A percentile compares a stretch with the other conserved stretches of the same genome.
phyloP scores from a whole-genome alignment of 2,888 invertebrate species.

The Dascillus cervinus region DNA sequence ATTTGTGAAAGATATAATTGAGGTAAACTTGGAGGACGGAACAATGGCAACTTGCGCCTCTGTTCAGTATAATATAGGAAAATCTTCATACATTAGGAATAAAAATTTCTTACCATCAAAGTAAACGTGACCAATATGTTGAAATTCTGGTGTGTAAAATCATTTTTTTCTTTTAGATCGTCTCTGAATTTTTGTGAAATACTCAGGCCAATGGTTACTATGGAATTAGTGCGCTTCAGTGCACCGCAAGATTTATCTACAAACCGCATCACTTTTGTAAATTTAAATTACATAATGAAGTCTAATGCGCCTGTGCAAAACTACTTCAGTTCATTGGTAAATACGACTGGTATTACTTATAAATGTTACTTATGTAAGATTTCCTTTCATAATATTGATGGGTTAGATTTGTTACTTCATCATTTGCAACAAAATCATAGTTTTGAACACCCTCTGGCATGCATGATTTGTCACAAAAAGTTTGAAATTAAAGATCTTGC shows the following conservation, averaged over 20 bases:
- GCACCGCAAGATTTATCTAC: constrained; percentile 13
- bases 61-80: constrained; percentile 17
- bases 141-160: too few species aligned
- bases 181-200: constrained; percentile 16
- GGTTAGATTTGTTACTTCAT: constrained; percentile 1
- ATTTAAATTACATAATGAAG: constrained; percentile 7
- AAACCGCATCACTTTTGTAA: constrained; percentile 9
- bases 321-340: constrained; percentile 8
- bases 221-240: constrained; percentile 9
- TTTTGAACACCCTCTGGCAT: constrained; percentile 11
- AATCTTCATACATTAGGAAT: constrained; percentile 14
- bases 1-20: constrained; percentile 17
- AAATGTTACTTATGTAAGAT: constrained; percentile 11
- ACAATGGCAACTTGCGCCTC: constrained; percentile 15
- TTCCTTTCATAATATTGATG: constrained; percentile 4
- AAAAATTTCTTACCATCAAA: constrained; percentile 14
- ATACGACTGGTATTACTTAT: constrained; percentile 12
- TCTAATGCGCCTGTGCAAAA: too few species aligned
- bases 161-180: constrained; percentile 9
- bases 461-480: constrained; percentile 12
- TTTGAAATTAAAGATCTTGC: constrained; percentile 9
- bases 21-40: constrained; percentile 7
- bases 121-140: too few species aligned
- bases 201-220: constrained; percentile 12
- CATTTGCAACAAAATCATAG: constrained; percentile 14